These are phyloP conservation scores for Calephelis perditalis DNA, from an alignment of 2,888 invertebrate genomes.

Conservation along the genomic window DNA sequence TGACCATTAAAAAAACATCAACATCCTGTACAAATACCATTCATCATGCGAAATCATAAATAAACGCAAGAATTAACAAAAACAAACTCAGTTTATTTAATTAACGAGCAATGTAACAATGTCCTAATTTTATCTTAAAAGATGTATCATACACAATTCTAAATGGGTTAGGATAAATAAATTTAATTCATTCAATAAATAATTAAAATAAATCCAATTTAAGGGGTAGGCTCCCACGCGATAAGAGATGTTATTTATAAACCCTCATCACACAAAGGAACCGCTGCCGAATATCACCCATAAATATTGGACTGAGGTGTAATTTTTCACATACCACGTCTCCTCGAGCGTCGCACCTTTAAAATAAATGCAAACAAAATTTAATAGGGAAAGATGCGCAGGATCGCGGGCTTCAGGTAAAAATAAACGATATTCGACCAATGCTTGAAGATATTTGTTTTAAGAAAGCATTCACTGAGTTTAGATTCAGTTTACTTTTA, in stretches of 20 bases:
- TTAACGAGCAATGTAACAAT: not conserved
- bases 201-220: constrained; percentile 76
- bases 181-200: constrained; percentile 59
- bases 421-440: constrained; percentile 71
- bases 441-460: constrained; percentile 63
- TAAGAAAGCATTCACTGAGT: constrained; percentile 40
- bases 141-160: constrained; percentile 6
- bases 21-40: too few species aligned
- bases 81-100: not conserved
- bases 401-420: constrained; percentile 72
- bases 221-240: constrained; percentile 75
- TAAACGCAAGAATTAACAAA: too few species aligned
- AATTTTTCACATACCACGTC: constrained; percentile 79
- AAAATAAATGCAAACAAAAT: constrained; percentile 79
- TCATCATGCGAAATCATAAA: too few species aligned
- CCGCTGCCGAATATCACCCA: constrained; percentile 79
- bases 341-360: constrained; percentile 76
- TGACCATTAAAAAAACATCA: too few species aligned
- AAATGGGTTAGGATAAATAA: constrained; percentile 23
- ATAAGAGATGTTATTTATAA: constrained; percentile 78
- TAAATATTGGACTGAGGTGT: constrained; percentile 78
- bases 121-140: not conserved
- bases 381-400: constrained; percentile 78
- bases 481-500: constrained; percentile 24
- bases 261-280: constrained; percentile 75